These are phyloP conservation scores for Euclidia mi DNA, from an alignment of 2,888 invertebrate species.

Conservation along the genomic window DNA sequence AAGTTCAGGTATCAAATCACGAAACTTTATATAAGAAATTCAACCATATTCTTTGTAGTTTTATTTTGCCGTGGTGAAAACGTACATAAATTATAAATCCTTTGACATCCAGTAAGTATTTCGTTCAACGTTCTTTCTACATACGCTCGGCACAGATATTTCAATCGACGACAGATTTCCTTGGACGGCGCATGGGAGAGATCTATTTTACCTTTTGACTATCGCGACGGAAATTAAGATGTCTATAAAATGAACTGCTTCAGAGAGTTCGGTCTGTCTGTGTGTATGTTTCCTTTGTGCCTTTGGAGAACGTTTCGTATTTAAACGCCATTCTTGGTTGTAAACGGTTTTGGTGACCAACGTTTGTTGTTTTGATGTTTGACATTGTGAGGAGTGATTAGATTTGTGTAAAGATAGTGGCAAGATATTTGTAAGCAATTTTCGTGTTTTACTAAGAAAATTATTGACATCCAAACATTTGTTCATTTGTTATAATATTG, in stretches of 20 bases:
- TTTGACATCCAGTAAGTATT: constrained; percentile 43
- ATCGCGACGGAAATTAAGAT: constrained; percentile 62
- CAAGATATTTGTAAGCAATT: too few species aligned
- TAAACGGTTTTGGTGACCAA: background rate
- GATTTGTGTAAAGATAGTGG: too few species aligned
- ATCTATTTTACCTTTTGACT: constrained; percentile 71
- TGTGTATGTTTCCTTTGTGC: constrained; percentile 31
- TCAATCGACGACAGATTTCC: constrained; percentile 82
- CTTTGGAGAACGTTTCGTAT: constrained; percentile 19
- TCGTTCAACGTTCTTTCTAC: constrained; percentile 46
- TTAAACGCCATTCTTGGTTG: constrained; percentile 1
- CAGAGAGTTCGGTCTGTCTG: constrained; percentile 36
- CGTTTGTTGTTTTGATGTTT: background rate
- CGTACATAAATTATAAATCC: too few species aligned
- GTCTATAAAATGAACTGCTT: constrained; percentile 52
- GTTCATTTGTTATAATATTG: too few species aligned
- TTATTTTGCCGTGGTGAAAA: too few species aligned
- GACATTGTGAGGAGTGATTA: too few species aligned
- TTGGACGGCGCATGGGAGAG: constrained; percentile 68
- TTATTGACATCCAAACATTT: too few species aligned
- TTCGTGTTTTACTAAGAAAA: too few species aligned
- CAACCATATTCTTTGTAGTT: too few species aligned
- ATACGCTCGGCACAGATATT: constrained; percentile 77
- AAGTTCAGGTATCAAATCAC: too few species aligned
- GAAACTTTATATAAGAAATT: too few species aligned